phyloP scores from a whole-genome alignment of 2,888 invertebrate genomes.

The Phaonia tiefii region DNA sequence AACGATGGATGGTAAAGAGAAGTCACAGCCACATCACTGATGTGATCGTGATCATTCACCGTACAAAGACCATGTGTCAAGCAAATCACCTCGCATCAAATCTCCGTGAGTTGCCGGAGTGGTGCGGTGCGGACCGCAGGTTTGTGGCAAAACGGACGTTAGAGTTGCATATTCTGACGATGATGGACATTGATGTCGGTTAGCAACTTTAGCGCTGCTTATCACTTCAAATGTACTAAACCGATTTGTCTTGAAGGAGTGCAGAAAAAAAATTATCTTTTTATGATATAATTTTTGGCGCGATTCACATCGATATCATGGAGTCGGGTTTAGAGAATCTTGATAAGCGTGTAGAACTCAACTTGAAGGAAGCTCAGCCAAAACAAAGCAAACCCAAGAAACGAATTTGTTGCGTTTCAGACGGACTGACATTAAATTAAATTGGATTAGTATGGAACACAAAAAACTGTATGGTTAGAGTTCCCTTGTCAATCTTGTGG shows the following conservation, averaged over 20 bases:
- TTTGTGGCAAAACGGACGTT: constrained; percentile 29
- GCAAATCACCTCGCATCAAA: constrained; percentile 62
- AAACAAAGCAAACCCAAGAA: constrained; percentile 2
- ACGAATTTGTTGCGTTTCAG: constrained; percentile 73
- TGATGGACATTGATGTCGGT: constrained; percentile 67
- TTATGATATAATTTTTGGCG: constrained; percentile 40
- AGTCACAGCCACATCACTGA: constrained; percentile 23
- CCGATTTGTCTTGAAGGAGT: constrained; percentile 66
- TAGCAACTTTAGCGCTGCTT: constrained; percentile 62
- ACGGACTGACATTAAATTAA: constrained; percentile 80
- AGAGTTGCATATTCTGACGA: constrained; percentile 55
- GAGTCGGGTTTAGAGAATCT: constrained; percentile 55
- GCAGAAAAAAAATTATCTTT: constrained; percentile 29
- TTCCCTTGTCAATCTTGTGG: constrained; percentile 78
- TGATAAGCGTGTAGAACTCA: constrained; percentile 33
- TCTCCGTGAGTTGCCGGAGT: constrained; percentile 21
- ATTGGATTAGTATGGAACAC: constrained; percentile 76
- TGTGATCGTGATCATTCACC: constrained; percentile 37
- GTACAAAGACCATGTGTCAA: constrained; percentile 65
- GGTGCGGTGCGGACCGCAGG: constrained; percentile 46
- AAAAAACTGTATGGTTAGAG: constrained; percentile 63
- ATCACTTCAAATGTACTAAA: constrained; percentile 63
- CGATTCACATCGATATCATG: constrained; percentile 55
- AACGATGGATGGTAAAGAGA: constrained; percentile 3
- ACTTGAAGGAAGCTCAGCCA: constrained; percentile 46